A percentile compares a stretch with the other conserved stretches of the same genome.
Conservation (phyloP, 1,140 invertebrate species). For the Bilobella aurantiaca region DNA sequence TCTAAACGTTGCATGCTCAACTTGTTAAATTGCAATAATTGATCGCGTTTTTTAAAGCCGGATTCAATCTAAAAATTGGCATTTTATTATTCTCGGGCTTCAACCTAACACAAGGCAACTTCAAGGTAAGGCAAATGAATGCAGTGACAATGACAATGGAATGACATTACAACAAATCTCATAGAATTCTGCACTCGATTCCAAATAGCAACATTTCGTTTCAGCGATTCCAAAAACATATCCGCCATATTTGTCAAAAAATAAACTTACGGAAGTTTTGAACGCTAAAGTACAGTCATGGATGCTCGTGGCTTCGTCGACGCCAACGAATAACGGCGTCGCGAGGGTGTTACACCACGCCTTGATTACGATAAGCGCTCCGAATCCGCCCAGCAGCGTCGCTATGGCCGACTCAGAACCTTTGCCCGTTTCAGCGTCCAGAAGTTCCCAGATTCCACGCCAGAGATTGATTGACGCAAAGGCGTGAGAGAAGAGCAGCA, state of each 20-base stretch:
- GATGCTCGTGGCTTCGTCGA: conserved; percentile 33
- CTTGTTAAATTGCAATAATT: too few relatives aligned
- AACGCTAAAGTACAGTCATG: conserved; percentile 31
- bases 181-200: too few relatives aligned
- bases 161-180: not conserved
- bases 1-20: too few relatives aligned
- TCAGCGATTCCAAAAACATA: not conserved
- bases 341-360: conserved; percentile 38
- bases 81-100: too few relatives aligned
- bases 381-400: conserved; percentile 24
- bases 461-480: conserved; percentile 33
- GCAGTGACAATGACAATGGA: too few relatives aligned
- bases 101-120: too few relatives aligned
- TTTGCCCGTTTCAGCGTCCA: conserved; percentile 12
- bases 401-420: conserved; percentile 21
- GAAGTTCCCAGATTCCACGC: conserved; percentile 29
- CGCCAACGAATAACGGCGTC: conserved; percentile 37
- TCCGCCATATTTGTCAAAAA: not conserved
- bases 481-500: conserved; percentile 26
- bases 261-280: conserved; percentile 21
- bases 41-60: too few relatives aligned
- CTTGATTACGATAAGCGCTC: conserved; percentile 32
- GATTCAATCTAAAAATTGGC: too few relatives aligned
- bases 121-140: too few relatives aligned
- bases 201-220: too few relatives aligned